These are phyloP conservation scores for Aspidoscelis tigris DNA, from an alignment of 2,113 vertebrate species.

Conservation along the genomic window DNA sequence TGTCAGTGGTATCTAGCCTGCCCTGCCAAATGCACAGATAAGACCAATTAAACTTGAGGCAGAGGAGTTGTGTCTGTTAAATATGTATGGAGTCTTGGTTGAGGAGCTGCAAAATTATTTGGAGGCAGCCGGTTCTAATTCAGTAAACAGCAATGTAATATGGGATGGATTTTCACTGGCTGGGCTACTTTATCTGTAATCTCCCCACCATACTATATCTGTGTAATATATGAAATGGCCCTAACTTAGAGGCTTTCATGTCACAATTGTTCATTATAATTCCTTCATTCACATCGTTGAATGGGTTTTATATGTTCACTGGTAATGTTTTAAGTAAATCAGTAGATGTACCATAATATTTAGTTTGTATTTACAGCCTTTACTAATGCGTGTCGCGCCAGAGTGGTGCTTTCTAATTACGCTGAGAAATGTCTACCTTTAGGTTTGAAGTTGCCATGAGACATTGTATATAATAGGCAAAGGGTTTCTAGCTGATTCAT, in stretches of 20 bases:
- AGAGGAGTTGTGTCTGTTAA: not conserved
- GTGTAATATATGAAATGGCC: slow-evolving; percentile 5
- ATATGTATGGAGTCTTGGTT: not conserved
- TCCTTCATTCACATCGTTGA: not conserved
- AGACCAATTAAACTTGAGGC: not conserved
- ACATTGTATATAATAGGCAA: not conserved
- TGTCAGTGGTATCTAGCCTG: not conserved
- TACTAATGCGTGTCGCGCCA: slow-evolving; percentile 9
- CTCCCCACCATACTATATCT: not conserved
- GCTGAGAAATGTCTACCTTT: not conserved
- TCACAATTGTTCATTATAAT: not conserved
- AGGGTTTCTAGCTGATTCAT: slow-evolving; percentile 9
- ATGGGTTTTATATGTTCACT: not conserved
- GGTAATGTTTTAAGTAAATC: not conserved
- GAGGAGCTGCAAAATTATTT: not conserved
- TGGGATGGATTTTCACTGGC: not conserved
- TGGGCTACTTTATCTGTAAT: not conserved
- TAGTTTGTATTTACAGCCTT: not conserved
- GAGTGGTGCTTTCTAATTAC: not conserved
- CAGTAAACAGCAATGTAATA: not conserved
- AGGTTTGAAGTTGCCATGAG: slow-evolving; percentile 7
- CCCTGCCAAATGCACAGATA: not conserved
- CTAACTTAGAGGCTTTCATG: not conserved
- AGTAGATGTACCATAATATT: not conserved
- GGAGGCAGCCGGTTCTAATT: not conserved